These are phyloP conservation scores for Microcaecilia unicolor DNA, from an alignment of 2,797 vertebrate species.

Conservation along the genomic window DNA sequence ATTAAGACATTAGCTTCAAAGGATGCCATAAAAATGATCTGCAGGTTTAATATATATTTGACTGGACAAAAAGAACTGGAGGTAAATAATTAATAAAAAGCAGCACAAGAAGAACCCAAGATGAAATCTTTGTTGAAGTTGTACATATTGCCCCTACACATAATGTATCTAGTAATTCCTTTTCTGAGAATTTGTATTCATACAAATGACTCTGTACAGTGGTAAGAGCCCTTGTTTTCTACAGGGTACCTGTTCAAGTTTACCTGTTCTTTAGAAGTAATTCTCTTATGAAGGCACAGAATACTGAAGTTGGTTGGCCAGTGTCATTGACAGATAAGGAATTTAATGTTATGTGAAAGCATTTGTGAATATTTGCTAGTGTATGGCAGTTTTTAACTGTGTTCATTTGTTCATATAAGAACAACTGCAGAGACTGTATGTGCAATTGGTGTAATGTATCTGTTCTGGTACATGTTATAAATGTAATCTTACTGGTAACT, in stretches of 20 bases:
- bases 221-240: slow-evolving; percentile 37
- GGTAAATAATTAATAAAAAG: background rate
- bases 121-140: slow-evolving; percentile 17
- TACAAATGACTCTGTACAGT: slow-evolving; percentile 28
- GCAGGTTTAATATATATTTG: slow-evolving; percentile 22
- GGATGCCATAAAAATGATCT: slow-evolving; percentile 8
- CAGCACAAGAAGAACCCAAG: slow-evolving; percentile 10
- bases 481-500: background rate
- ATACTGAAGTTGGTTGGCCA: slow-evolving; percentile 1
- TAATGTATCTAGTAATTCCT: slow-evolving; percentile 13
- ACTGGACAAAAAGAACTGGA: slow-evolving; percentile 28
- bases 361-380: slow-evolving; percentile 8
- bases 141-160: slow-evolving; percentile 36
- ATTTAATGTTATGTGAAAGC: background rate
- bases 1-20: slow-evolving; percentile 30
- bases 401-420: background rate
- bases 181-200: no score
- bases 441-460: background rate
- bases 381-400: background rate
- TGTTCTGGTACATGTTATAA: background rate
- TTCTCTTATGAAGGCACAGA: slow-evolving; percentile 7
- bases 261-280: slow-evolving; percentile 28
- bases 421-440: background rate
- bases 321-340: background rate
- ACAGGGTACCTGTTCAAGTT: slow-evolving; percentile 34